These are phyloP conservation scores for Drosophila paracracens DNA, from an alignment of 2,888 invertebrate species.

Conservation along the genomic window DNA sequence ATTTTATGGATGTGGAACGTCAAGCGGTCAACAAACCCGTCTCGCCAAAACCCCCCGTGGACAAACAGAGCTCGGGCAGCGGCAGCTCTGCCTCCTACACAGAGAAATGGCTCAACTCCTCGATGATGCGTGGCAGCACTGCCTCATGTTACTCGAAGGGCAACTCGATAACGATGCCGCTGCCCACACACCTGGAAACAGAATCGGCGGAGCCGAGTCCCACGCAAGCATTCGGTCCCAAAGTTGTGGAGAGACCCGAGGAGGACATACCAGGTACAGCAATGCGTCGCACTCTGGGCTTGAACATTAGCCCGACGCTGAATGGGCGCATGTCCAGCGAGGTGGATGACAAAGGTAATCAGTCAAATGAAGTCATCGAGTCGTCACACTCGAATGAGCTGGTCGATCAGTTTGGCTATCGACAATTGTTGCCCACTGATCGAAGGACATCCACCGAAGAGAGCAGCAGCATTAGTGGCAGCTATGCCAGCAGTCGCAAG, in stretches of 20 bases:
- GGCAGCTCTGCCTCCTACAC: conserved; percentile 59
- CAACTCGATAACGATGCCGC: conserved; percentile 65
- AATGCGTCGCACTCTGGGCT: conserved; percentile 80
- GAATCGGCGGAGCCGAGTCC: conserved; percentile 83
- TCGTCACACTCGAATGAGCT: conserved; percentile 74
- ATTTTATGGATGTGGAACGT: conserved; percentile 59
- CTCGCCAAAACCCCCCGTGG: conserved; percentile 42
- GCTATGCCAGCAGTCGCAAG: conserved; percentile 79
- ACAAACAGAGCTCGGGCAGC: conserved; percentile 20
- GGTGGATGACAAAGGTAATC: conserved; percentile 41
- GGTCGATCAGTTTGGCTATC: conserved; percentile 78
- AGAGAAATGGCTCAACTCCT: conserved; percentile 79
- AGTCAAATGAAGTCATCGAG: conserved; percentile 58
- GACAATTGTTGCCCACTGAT: conserved; percentile 68
- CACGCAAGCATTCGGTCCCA: conserved; percentile 86
- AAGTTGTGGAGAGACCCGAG: conserved; percentile 78
- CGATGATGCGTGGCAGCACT: conserved; percentile 58
- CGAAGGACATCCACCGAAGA: conserved; percentile 72
- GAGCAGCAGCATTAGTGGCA: conserved; percentile 75
- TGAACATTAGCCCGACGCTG: conserved; percentile 72
- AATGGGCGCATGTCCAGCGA: conserved; percentile 27
- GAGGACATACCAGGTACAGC: conserved; percentile 85
- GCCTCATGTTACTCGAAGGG: conserved; percentile 56
- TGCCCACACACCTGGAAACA: conserved; percentile 82
- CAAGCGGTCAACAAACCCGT: conserved; percentile 40